A percentile compares a stretch with the other conserved stretches of the same genome.
phyloP scores from a whole-genome alignment of 1,140 invertebrate species.

The Macrostomum lignano region DNA sequence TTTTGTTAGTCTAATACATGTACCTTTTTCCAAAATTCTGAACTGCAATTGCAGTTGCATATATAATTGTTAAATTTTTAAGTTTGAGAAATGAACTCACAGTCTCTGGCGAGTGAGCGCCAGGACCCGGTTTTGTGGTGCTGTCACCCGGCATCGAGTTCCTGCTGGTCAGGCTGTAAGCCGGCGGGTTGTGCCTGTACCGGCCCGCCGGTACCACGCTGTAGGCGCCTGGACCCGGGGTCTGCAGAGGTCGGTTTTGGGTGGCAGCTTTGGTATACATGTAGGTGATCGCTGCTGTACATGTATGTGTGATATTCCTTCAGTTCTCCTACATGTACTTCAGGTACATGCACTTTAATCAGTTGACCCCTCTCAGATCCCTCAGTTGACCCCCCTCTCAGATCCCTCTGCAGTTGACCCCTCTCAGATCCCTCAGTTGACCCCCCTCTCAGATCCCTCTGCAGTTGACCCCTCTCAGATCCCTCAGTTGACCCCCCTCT shows the following conservation, averaged over 20 bases:
- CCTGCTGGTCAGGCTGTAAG: constrained; percentile 51
- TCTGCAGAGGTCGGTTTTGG: constrained; percentile 16
- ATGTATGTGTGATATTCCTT: no score
- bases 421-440: no score
- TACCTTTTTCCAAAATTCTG: not conserved
- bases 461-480: no score
- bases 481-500: no score
- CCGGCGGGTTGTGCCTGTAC: constrained; percentile 39
- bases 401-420: no score
- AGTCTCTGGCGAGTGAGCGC: constrained; percentile 64
- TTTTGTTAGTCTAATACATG: not conserved
- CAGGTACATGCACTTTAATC: no score
- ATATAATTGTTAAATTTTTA: constrained; percentile 1
- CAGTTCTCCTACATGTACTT: no score
- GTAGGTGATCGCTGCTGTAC: no score
- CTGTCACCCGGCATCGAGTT: constrained; percentile 43
- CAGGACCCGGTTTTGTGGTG: constrained; percentile 52
- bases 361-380: no score
- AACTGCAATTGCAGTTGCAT: not conserved
- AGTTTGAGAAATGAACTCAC: constrained; percentile 28
- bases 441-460: no score
- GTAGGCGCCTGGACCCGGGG: constrained; percentile 29
- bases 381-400: no score
- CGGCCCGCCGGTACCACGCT: constrained; percentile 32
- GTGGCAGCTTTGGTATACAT: no score